Evolutionary conservation across 2,113 vertebrate genomes (phyloP).

Genomic region (Silurus glanis): DNA sequence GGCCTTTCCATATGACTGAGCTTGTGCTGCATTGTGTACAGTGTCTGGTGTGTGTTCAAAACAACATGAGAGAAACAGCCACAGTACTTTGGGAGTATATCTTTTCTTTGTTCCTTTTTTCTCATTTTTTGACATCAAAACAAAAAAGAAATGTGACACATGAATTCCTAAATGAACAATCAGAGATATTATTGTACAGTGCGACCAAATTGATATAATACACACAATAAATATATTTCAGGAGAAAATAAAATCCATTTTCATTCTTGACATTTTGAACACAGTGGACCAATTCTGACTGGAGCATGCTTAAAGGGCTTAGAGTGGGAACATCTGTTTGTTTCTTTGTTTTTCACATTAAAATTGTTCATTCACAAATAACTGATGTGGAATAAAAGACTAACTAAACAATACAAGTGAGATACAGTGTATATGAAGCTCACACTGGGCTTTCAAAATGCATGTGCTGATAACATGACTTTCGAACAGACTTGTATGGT

Average conservation of each 20-base stretch:
- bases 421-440: not conserved
- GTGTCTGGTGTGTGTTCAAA: slow-evolving; percentile 20
- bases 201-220: slow-evolving; percentile 77
- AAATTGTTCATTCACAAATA: not conserved
- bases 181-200: slow-evolving; percentile 79
- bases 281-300: slow-evolving; percentile 74
- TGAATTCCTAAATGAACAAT: slow-evolving; percentile 76
- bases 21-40: not conserved
- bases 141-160: slow-evolving; percentile 73
- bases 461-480: slow-evolving; percentile 10
- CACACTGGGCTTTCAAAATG: not conserved
- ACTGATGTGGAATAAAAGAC: not conserved
- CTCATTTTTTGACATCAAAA: slow-evolving; percentile 75
- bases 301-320: slow-evolving; percentile 57
- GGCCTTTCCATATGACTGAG: slow-evolving; percentile 37
- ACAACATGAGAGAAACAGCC: slow-evolving; percentile 61
- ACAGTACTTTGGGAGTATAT: slow-evolving; percentile 70
- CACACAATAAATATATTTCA: slow-evolving; percentile 76
- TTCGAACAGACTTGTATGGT: slow-evolving; percentile 45
- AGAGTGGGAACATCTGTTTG: not conserved
- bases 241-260: slow-evolving; percentile 70
- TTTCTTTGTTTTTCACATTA: not conserved
- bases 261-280: slow-evolving; percentile 65
- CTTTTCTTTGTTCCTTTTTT: slow-evolving; percentile 74
- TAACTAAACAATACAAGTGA: not conserved